These are phyloP conservation scores for Potamarius usumacintae DNA, from an alignment of 2,113 vertebrate species.

Conservation along the genomic window DNA sequence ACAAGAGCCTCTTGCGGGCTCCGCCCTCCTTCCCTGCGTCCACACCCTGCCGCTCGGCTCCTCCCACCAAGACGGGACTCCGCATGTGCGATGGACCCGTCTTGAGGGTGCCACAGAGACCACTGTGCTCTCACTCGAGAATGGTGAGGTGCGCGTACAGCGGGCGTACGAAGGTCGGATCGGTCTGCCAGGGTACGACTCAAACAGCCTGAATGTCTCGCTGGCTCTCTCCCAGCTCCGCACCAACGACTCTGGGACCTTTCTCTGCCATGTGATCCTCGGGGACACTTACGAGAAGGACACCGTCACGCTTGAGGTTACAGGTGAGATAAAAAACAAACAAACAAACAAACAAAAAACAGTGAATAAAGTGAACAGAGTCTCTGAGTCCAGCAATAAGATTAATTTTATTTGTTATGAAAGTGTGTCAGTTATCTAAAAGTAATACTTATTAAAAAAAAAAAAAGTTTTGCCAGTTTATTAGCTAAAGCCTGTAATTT, in stretches of 20 bases:
- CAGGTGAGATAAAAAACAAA: constrained; percentile 74
- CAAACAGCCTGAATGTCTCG: constrained; percentile 79
- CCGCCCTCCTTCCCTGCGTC: constrained; percentile 84
- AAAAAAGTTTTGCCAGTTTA: no score
- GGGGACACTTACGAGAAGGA: constrained; percentile 88
- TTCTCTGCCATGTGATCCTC: constrained; percentile 85
- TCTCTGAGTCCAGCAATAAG: not conserved
- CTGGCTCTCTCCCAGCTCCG: constrained; percentile 79
- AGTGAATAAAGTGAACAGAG: not conserved
- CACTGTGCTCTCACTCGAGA: constrained; percentile 83
- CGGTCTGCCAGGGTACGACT: constrained; percentile 78
- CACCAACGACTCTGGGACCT: constrained; percentile 86
- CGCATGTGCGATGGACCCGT: constrained; percentile 87
- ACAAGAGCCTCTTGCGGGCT: constrained; percentile 76
- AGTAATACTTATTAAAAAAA: no score
- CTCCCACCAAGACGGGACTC: constrained; percentile 54
- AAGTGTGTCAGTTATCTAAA: not conserved
- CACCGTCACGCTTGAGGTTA: constrained; percentile 86
- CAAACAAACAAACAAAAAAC: not conserved
- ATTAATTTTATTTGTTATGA: not conserved
- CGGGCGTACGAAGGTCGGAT: constrained; percentile 82
- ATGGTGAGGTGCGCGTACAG: constrained; percentile 84
- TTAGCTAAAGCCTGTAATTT: no score
- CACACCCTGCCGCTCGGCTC: constrained; percentile 71
- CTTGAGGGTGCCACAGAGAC: constrained; percentile 71